Conservation (phyloP, 2,797 vertebrate genomes). For the Cephalopachus bancanus region DNA sequence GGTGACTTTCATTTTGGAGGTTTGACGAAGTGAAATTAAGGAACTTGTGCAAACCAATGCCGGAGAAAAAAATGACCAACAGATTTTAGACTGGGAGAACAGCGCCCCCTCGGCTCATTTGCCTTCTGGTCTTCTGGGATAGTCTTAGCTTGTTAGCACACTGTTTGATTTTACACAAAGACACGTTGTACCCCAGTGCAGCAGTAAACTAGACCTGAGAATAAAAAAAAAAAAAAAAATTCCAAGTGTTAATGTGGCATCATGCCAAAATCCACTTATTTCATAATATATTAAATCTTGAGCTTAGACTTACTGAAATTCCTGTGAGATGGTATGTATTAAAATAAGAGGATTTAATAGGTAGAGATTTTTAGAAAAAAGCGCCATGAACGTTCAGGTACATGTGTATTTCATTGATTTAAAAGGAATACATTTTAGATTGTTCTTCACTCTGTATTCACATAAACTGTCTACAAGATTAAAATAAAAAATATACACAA, state of each 20-base stretch:
- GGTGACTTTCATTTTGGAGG: not conserved
- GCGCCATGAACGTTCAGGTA: not conserved
- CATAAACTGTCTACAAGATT: not conserved
- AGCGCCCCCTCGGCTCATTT: not conserved
- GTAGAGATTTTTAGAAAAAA: not conserved
- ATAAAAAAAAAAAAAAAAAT: slow-evolving; percentile 62
- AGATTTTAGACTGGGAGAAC: not conserved
- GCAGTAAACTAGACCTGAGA: not conserved
- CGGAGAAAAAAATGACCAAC: not conserved
- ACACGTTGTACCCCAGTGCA: not conserved
- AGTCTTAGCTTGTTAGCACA: slow-evolving; percentile 55
- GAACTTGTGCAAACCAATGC: not conserved
- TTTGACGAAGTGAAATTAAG: not conserved
- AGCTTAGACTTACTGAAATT: not conserved
- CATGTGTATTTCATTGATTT: slow-evolving; percentile 32
- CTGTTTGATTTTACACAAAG: slow-evolving; percentile 47
- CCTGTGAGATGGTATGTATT: not conserved
- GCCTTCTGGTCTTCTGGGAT: not conserved
- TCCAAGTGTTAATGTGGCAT: slow-evolving; percentile 41
- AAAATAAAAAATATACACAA: slow-evolving; percentile 54
- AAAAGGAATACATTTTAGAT: slow-evolving; percentile 31
- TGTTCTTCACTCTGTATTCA: not conserved
- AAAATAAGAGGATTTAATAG: slow-evolving; percentile 17
- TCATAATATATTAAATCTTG: slow-evolving; percentile 55
- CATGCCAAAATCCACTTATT: slow-evolving; percentile 54